Evolutionary conservation across 2,888 invertebrate species (phyloP).

Genomic region (Tipula confusa): DNA sequence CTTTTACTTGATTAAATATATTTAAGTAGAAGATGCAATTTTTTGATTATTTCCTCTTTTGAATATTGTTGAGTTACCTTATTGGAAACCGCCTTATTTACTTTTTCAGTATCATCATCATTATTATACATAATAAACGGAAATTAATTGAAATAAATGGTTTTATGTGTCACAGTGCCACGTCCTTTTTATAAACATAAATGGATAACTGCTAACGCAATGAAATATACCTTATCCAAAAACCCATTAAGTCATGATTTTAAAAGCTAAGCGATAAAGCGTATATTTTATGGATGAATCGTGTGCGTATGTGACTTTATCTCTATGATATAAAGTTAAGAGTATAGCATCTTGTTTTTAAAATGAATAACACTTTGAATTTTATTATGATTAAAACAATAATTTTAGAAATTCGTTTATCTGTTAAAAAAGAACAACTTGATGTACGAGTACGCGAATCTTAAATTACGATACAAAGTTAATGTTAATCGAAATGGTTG

Average conservation of each 20-base stretch:
- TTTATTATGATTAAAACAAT: not conserved
- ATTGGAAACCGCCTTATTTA: too few species aligned
- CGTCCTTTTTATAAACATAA: not conserved
- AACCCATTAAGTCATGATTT: not conserved
- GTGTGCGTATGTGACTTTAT: not conserved
- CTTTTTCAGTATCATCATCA: too few species aligned
- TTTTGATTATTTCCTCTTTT: too few species aligned
- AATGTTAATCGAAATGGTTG: too few species aligned
- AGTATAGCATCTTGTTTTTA: not conserved
- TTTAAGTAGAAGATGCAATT: too few species aligned
- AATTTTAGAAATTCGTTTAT: not conserved
- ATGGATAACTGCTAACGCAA: not conserved
- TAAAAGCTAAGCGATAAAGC: not conserved
- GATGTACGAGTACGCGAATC: too few species aligned
- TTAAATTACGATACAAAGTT: too few species aligned
- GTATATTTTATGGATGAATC: not conserved
- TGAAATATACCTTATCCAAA: not conserved
- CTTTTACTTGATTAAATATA: too few species aligned
- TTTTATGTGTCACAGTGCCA: not conserved
- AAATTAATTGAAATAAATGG: not conserved
- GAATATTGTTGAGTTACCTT: too few species aligned
- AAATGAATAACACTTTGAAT: not conserved
- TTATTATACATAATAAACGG: not conserved
- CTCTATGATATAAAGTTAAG: not conserved
- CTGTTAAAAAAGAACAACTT: too few species aligned